Percentiles rank a stretch among this genome's conserved stretches.
Evolutionary conservation across 2,888 invertebrate species (phyloP).

Genomic region (Agonopterix heracliana): DNA sequence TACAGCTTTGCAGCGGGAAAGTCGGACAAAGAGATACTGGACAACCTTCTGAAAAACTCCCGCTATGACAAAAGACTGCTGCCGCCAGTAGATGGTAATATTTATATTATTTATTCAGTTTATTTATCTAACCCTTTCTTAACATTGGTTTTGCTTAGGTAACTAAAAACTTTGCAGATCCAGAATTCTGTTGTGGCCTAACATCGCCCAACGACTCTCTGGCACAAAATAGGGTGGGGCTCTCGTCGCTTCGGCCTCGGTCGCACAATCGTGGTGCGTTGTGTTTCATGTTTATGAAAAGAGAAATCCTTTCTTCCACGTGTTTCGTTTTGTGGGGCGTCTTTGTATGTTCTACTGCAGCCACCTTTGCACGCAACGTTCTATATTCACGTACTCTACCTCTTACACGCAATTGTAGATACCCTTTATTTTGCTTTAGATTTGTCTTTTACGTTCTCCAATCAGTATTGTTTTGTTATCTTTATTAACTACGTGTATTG

Average conservation of each 20-base stretch:
- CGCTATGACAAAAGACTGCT: conserved; percentile 95
- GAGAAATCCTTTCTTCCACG: conserved; percentile 49
- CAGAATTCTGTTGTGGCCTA: conserved; percentile 92
- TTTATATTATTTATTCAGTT: conserved; percentile 5
- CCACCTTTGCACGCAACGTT: conserved; percentile 40
- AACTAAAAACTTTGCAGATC: conserved; percentile 82
- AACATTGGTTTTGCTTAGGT: not conserved
- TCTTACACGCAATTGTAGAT: conserved; percentile 43
- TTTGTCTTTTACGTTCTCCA: conserved; percentile 17
- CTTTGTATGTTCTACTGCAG: conserved; percentile 38
- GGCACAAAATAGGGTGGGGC: conserved; percentile 76
- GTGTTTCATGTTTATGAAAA: conserved; percentile 73
- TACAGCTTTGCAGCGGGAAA: conserved; percentile 92
- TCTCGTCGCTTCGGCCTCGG: conserved; percentile 70
- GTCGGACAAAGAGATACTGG: conserved; percentile 95
- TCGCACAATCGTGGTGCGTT: conserved; percentile 79
- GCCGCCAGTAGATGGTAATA: conserved; percentile 90
- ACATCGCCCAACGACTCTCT: conserved; percentile 86
- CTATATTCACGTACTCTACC: not conserved
- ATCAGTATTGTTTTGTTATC: conserved; percentile 12
- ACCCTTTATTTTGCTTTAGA: conserved; percentile 38
- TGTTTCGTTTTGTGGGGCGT: conserved; percentile 38
- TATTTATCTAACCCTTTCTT: not conserved
- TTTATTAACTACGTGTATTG: conserved; percentile 21
- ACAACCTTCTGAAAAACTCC: conserved; percentile 89